Evolutionary conservation across 2,797 vertebrate species (phyloP), one percentile per base, ranked within the genome.

Genomic region (Pygocentrus nattereri): DNA sequence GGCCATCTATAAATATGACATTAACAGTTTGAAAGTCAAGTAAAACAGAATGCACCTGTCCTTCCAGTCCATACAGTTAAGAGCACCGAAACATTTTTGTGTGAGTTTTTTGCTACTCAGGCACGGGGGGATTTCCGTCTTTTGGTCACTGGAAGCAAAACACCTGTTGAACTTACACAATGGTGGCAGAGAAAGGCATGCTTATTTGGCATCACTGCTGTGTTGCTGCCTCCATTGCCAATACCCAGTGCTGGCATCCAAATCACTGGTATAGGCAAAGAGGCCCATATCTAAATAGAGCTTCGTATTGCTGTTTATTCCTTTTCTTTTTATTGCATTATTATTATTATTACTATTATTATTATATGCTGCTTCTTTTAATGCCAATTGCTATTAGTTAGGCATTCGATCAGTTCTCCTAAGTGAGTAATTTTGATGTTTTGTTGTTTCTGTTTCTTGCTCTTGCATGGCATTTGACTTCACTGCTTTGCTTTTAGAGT

Each of bases 131-230:
- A 47, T 56, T 64, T 65, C 38, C 50, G n/a, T 19, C n/a, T 12
- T 74, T 72, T 82, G 92, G 91, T 93, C 95, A 95, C 96, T 97
- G 96, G 97, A 97, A 97, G 95, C 95, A 95, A 96, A 86, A 88
- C 91, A 91, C 91, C 91, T 68, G 49, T 75, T 92, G 90, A 85
- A 92, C 82, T 18, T 77, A 91, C 91, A 95, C 97, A 97, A 97
- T 98, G 97, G 97, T 91, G 95, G 97, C 97, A 98, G 97, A 97
- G 92, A 94, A 94, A 86, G 88, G 94, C 97, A 97, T 96, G 96
- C 90, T 93, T 94, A 90, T 95, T 93, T 92, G 89, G 89, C 94
- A 93, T 95, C 93, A 91, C 94, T 92, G 90, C 92, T 91, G 93
- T 96, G 93, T 88, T 91, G 34, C 88, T 90, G 85, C 91, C 94